Percentiles rank a stretch among this genome's conserved stretches.
phyloP scores from a whole-genome alignment of 2,888 invertebrate genomes.

The Sphinx pinastri region DNA sequence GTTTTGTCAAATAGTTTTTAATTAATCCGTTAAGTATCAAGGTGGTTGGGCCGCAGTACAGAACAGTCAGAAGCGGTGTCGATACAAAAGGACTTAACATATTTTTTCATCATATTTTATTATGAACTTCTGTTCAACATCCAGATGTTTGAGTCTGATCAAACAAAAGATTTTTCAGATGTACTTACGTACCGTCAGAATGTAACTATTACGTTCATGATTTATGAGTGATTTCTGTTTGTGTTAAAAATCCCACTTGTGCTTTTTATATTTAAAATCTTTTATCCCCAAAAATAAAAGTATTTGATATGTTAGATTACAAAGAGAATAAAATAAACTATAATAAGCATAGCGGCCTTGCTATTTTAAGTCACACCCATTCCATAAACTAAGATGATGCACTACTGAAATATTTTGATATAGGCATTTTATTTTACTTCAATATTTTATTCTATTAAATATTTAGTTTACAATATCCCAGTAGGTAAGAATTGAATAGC shows the following conservation, averaged over 20 bases:
- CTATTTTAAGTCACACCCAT: constrained; percentile 20
- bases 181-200: constrained; percentile 69
- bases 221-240: constrained; percentile 75
- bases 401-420: constrained; percentile 4
- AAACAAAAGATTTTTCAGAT: constrained; percentile 82
- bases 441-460: neutral
- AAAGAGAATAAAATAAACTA: constrained; percentile 24
- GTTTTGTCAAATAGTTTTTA: neutral
- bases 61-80: constrained; percentile 69
- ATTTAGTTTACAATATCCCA: too few species aligned
- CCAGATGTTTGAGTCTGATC: constrained; percentile 82
- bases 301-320: constrained; percentile 39
- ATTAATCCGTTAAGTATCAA: constrained; percentile 62
- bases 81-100: constrained; percentile 83
- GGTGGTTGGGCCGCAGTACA: constrained; percentile 45
- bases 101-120: constrained; percentile 83
- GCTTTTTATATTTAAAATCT: constrained; percentile 55
- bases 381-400: constrained; percentile 21
- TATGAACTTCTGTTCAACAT: constrained; percentile 83
- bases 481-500: too few species aligned
- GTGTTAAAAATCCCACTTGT: constrained; percentile 66
- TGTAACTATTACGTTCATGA: constrained; percentile 74
- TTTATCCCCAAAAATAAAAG: constrained; percentile 47
- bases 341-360: neutral
- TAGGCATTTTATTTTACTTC: neutral